phyloP scores from a whole-genome alignment of 2,888 invertebrate genomes.

The Drosophila tanythrix region DNA sequence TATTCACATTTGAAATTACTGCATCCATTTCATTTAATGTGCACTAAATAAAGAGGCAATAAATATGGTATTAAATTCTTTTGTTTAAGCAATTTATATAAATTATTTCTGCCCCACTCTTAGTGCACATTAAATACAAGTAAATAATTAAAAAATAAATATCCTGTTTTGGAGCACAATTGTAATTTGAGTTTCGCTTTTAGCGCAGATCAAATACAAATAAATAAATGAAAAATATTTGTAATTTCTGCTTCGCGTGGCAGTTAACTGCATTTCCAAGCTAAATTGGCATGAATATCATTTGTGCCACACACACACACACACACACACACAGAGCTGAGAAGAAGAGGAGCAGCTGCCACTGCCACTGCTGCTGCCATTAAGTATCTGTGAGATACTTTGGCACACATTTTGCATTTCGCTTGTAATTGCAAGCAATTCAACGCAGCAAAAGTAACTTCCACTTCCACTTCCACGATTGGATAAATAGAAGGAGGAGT shows the following conservation, averaged over 20 bases:
- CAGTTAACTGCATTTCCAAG: constrained; percentile 23
- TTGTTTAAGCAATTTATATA: neutral
- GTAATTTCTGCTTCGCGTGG: neutral
- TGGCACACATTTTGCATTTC: constrained; percentile 78
- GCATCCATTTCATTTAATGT: neutral
- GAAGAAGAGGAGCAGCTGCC: neutral
- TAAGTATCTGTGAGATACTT: constrained; percentile 79
- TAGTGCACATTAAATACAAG: neutral
- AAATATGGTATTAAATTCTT: neutral
- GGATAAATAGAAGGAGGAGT: neutral
- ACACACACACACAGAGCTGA: neutral
- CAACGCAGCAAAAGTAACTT: constrained; percentile 32
- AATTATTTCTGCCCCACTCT: too few species aligned
- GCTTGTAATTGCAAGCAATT: constrained; percentile 78
- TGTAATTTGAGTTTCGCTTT: neutral
- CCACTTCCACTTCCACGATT: constrained; percentile 9
- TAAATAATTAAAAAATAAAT: neutral
- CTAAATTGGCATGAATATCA: constrained; percentile 39
- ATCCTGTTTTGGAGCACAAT: neutral
- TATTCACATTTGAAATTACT: neutral
- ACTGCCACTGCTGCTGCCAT: constrained; percentile 32
- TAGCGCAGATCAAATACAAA: neutral
- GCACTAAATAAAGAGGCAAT: neutral
- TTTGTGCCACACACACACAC: constrained; percentile 9
- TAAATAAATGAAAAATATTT: neutral